Conservation (phyloP, 2,797 vertebrate species). For the Aphelocoma californica region DNA sequence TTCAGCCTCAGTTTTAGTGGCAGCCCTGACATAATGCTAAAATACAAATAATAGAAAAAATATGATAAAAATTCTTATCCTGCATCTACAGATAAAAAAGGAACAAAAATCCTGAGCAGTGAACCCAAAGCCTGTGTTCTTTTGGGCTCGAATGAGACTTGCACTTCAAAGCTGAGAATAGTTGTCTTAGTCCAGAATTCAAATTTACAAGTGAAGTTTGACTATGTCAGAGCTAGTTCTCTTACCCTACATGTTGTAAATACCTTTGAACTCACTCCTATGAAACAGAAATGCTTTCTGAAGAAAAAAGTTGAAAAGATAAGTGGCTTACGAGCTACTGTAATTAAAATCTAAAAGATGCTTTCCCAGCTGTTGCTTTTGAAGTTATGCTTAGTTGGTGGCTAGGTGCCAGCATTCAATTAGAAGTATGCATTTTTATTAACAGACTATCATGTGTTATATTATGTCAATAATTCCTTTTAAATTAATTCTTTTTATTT, state of each 20-base stretch:
- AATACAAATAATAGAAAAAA: not conserved
- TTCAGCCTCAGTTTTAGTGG: not conserved
- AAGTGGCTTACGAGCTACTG: conserved; percentile 64
- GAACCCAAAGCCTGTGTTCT: not conserved
- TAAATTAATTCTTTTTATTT: conserved; percentile 62
- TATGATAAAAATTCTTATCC: not conserved
- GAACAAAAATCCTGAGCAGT: not conserved
- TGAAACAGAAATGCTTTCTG: conserved; percentile 62
- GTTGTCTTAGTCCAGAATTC: conserved; percentile 19
- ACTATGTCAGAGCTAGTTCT: conserved; percentile 24
- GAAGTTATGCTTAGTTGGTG: conserved; percentile 72
- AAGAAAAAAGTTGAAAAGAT: conserved; percentile 63
- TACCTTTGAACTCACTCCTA: conserved; percentile 67
- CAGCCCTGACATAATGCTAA: not conserved
- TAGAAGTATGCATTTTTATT: conserved; percentile 76
- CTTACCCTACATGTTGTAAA: conserved; percentile 23
- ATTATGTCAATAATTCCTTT: conserved; percentile 73
- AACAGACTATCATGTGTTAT: conserved; percentile 64
- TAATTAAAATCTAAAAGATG: conserved; percentile 79
- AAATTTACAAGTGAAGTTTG: conserved; percentile 35
- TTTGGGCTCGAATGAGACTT: not conserved
- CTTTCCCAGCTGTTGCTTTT: conserved; percentile 79
- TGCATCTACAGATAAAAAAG: not conserved
- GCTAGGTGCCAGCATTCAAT: conserved; percentile 77
- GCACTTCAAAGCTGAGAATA: conserved; percentile 32